Conservation (phyloP, 2,797 vertebrate species). For the Craterocephalus amniculus region DNA sequence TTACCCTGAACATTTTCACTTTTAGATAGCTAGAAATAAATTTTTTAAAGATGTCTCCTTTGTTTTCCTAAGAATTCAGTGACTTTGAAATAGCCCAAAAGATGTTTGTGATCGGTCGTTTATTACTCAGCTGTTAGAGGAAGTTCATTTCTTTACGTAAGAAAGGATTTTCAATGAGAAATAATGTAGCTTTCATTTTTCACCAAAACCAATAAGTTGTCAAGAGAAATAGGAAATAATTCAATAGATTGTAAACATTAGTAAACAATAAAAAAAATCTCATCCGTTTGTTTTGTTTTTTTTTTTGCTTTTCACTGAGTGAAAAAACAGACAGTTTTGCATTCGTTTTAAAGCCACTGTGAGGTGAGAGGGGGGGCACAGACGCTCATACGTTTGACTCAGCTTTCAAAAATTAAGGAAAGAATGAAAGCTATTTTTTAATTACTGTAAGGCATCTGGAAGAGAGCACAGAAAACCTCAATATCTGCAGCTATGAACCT, state of each 20-base stretch:
- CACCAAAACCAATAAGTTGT: background rate
- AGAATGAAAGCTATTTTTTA: conserved; percentile 81
- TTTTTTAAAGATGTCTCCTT: background rate
- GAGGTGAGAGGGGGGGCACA: conserved; percentile 31
- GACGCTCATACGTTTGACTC: conserved; percentile 53
- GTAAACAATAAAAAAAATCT: conserved; percentile 8
- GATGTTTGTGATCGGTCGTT: background rate
- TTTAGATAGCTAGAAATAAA: background rate
- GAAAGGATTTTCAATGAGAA: background rate
- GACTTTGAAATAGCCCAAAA: background rate
- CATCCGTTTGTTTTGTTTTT: no score
- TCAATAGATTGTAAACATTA: background rate
- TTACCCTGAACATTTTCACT: conserved; percentile 1
- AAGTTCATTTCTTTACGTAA: background rate
- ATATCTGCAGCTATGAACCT: conserved; percentile 73
- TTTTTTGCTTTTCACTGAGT: conserved; percentile 10
- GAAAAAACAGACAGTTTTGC: conserved; percentile 40
- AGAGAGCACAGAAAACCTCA: conserved; percentile 75
- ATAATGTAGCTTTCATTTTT: background rate
- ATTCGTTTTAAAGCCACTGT: conserved; percentile 39
- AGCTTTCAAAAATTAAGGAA: conserved; percentile 74
- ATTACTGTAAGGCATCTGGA: conserved; percentile 79
- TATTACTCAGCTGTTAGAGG: background rate
- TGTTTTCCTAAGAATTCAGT: background rate
- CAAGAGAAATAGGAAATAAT: background rate